Percentiles rank a stretch among this genome's conserved stretches.
phyloP scores from a whole-genome alignment of 2,113 vertebrate genomes.

The Esox niger region DNA sequence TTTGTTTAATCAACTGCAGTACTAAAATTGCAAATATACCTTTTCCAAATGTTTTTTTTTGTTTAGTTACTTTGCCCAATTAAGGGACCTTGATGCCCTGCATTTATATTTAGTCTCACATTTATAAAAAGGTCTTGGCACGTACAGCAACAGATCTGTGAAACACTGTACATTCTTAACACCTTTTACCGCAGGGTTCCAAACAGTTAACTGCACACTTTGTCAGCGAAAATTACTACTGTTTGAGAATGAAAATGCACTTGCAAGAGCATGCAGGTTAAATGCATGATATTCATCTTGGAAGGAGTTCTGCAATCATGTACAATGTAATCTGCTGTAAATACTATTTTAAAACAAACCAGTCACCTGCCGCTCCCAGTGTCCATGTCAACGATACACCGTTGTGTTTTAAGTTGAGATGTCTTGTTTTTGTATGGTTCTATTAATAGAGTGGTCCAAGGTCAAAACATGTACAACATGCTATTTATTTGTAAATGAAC shows the following conservation, averaged over 20 bases:
- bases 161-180: background rate
- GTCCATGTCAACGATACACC: background rate
- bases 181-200: background rate
- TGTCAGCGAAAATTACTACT: background rate
- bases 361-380: background rate
- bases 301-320: background rate
- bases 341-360: background rate
- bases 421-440: constrained; percentile 18
- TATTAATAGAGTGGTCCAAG: background rate
- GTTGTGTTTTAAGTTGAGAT: constrained; percentile 30
- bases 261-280: background rate
- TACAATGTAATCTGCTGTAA: constrained; percentile 10
- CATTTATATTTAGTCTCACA: background rate
- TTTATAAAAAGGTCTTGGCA: constrained; percentile 14
- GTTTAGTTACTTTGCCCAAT: background rate
- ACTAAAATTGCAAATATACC: constrained; percentile 2
- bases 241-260: background rate
- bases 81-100: background rate
- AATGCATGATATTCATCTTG: background rate
- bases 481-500: constrained; percentile 23
- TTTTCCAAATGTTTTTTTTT: background rate
- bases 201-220: background rate
- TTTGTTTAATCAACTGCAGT: background rate
- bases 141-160: constrained; percentile 6
- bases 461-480: constrained; percentile 5